Evolutionary conservation across 2,113 vertebrate genomes (phyloP), one percentile per base, ranked within the genome.

Genomic region (Microcebus murinus): DNA sequence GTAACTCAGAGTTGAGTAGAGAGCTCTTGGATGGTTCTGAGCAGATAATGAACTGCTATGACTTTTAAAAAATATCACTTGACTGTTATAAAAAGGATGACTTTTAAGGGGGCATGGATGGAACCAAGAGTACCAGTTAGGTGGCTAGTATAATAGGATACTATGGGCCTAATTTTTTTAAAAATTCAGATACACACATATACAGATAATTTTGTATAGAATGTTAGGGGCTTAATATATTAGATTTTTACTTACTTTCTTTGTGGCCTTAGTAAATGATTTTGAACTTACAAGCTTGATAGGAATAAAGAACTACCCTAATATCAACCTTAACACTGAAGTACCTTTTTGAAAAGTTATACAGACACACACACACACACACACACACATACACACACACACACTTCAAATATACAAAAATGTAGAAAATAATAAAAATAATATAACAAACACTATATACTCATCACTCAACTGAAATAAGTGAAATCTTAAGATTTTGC

Each of bases 401-500:
- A 82, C 27, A 55, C 45, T 79, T 84, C 25, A 94, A 67, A 90
- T 34, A 63, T 70, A 96, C 4, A 91, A 77, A 77, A 84, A 94
- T 77, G 39, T 79, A 77, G n/a, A 34, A 92, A 77, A 76, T 73
- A 68, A 84, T 81, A 92, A 92, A 36, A 25, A 92, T 79, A 87
- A 36, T 45, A 65, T 45, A 76, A 20, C n/a, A 86, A 59, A 61
- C 6, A 80, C 15, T 52, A 34, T 34, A 21, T 67, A 48, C 4
- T 65, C 18, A 42, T 39, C 21, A 88, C 4, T 29, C 59, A 97
- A 20, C 15, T 83, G 55, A 57, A 57, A 57, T 20, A 57, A 57
- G 59, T 93, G 74, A 90, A 18, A 83, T 87, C 29, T 86, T 83
- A 63, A 73, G 21, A 52, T 77, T 94, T 96, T 95, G 52, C 71